These are phyloP conservation scores for Copidosoma aretas DNA, from an alignment of 2,888 invertebrate species.

Conservation along the genomic window DNA sequence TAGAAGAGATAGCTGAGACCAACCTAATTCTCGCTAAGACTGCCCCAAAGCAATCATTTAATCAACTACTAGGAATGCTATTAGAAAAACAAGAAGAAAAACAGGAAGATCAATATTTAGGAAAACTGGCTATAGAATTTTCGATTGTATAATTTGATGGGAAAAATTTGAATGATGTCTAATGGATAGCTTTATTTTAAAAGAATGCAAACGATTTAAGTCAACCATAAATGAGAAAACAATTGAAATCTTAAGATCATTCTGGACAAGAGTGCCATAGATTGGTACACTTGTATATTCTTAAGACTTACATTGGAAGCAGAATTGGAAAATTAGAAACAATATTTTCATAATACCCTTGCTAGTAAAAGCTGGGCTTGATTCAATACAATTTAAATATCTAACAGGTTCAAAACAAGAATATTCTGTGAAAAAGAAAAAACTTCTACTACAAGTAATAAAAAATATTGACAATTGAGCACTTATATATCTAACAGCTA, in stretches of 20 bases:
- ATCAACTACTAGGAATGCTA: constrained; percentile 20
- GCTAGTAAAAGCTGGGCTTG: neutral
- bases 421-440: constrained; percentile 42
- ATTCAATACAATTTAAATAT: too few relatives aligned
- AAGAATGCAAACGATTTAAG: constrained; percentile 44
- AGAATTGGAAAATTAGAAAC: constrained; percentile 30
- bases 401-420: constrained; percentile 24
- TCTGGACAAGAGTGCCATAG: constrained; percentile 27
- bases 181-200: constrained; percentile 46
- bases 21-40: neutral
- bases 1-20: constrained; percentile 36
- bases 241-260: constrained; percentile 31
- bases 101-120: neutral
- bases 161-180: constrained; percentile 42
- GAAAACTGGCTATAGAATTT: constrained; percentile 29
- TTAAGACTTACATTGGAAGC: constrained; percentile 25
- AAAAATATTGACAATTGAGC: constrained; percentile 43
- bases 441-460: constrained; percentile 43
- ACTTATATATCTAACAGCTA: constrained; percentile 50
- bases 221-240: constrained; percentile 38
- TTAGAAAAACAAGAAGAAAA: constrained; percentile 2
- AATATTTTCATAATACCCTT: too few relatives aligned
- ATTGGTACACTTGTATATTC: constrained; percentile 36
- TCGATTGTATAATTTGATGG: constrained; percentile 43
- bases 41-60: constrained; percentile 10